Base-by-base conservation (phyloP, 1,140 invertebrate species). In the Coenobita brevimanus region DNA sequence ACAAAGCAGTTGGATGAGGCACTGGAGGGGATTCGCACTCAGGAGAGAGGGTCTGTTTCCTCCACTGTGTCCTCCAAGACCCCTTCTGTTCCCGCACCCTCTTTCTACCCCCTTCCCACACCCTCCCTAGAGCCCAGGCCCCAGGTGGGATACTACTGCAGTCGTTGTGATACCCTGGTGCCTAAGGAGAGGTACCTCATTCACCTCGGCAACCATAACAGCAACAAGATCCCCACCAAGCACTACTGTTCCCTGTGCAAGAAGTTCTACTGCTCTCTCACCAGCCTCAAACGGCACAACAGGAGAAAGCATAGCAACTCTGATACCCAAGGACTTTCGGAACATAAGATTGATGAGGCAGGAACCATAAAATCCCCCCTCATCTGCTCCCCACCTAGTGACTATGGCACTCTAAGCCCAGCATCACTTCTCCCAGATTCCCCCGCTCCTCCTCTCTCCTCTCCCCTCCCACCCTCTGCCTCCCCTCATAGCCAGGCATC, bases 351-450 rank as follows among this genome's bases (percentile, higher is more conserved):
- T 15, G 46, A 60, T 43, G 46, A 38, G 6, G 24, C 27, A 21
- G 64, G 54, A 27, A n/a, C 24, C 24, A 21, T 13, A 21, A 41
- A 80, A 41, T 64, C 27, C 43, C 27, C 43, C 43, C 78, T 10
- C 85, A 87, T 3, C 62, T 64, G 6, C 80, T 76, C 24, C 85
- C 85, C 8, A 54, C n/a, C 64, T 27, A 87, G 85, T 73, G 85
- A 87, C n/a, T 87, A 87, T 81, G 85, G 85, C 15, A 73, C 76
- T 15, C 62, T 87, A 33, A 87, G 85, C 38, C 85, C 85, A 21
- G 41, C 30, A n/a, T 87, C 85, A 6, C 27, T 38, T 8, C 36
- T 30, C 73, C 67, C 78, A 54, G 76, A 60, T 13, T 67, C 76
- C 27, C 6, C 50, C 4, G 69, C 75, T n/a, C 75, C 75, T 13